Evolutionary conservation across 2,797 vertebrate genomes (phyloP), one percentile per base, ranked within the genome.

Genomic region (Chelon labrosus): DNA sequence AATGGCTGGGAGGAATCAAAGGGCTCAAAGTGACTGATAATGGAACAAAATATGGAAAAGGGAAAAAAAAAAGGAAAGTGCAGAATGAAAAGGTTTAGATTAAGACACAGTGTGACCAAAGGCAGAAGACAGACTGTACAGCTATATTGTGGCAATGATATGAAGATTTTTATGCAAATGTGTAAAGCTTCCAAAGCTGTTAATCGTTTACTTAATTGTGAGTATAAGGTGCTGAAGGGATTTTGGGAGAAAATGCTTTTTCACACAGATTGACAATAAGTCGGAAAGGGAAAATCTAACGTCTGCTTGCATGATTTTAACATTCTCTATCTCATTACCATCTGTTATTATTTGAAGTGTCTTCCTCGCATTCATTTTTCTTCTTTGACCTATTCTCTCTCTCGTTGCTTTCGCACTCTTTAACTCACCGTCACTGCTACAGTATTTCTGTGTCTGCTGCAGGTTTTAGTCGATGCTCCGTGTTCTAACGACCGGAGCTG

Each of bases 401-500:
- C 20, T 71, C 10, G 7, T 13, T 54, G 31, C 17, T 12, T 20
- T 38, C n/a, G 9, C 17, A n/a, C 61, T 52, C 7, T 22, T 50
- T 19, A 59, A 20, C 19, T 52, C 16, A 73, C 20, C 39, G 7
- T 35, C 31, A 35, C 31, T 7, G 3, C 31, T 8, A 35, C 31
- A 35, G 31, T 59, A 4, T 54, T 27, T 14, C 47, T 68, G 8
- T 66, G 4, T 37, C 0, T 65, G 31, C 71, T 63, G 42, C 73
- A 99, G 98, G 93, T 98, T 47, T 91, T 99, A 70, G 96, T 99
- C 27, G 98, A 99, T 84, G 95, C 96, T 78, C 98, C 98, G 0
- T 99, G 98, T 87, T 99, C 98, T 25, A 99, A 98, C 90, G 98
- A 99, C 92, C 95, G 96, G 88, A 98, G 96, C 67, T 99, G 97